Base-by-base conservation (phyloP, 2,113 vertebrate species). In the Campylomormyrus numenius region DNA sequence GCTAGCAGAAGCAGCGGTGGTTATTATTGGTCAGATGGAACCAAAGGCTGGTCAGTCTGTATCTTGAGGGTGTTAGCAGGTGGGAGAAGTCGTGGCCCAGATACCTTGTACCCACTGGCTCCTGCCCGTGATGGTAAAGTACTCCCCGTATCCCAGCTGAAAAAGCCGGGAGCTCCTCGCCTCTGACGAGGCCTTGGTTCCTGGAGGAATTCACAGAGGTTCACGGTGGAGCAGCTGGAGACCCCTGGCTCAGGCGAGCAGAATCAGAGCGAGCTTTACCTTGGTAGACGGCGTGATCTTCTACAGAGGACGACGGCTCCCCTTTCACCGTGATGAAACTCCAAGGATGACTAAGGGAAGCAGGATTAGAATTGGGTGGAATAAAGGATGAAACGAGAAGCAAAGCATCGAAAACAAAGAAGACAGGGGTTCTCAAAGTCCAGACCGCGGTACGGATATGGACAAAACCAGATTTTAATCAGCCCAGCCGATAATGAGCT, bases 41-140 rank as follows among this genome's bases (percentile, higher is more conserved):
- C 9, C 49, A 11, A 87, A 53, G 49, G 46, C 85, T 19, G 15
- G 27, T 52, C 31, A 87, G 46, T 49, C 49, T 50, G 48, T 56
- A 31, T 50, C 85, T 50, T 77, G 70, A 77, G 70, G 70, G 31
- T 39, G 15, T 77, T 39, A 19, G 70, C 13, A 35, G 5, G 4
- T 6, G 27, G 84, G 13, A 56, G 50, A 88, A 56, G 21, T 58
- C 1, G 8, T 45, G 53, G 5, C 11, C 19, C 3, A 42, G 4
- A 95, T 95, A 99, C 98, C 98, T 97, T 99, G 98, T 35, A 98
- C 95, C 98, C 98, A 99, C 92, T 98, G 97, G 2, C 98, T 99
- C 70, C 93, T 94, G 0, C 95, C 93, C 70, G 96, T 98, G 39
- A 99, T 91, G 0, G 96, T 97, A 90, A 99, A 99, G 88, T 93